Evolutionary conservation across 2,888 invertebrate genomes (phyloP).

Genomic region (Cephus rjabovi): DNA sequence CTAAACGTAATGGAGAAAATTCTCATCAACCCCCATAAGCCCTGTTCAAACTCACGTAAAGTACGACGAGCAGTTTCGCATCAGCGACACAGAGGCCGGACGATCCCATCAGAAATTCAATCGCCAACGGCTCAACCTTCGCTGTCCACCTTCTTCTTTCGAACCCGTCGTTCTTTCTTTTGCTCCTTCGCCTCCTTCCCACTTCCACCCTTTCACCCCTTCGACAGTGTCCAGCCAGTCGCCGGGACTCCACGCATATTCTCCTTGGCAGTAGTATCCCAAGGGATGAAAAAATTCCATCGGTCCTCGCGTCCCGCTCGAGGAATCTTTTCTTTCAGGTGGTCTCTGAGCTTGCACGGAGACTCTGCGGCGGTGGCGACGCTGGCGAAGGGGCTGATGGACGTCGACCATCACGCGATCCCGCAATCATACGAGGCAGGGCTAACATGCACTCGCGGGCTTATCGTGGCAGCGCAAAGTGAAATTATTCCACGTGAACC

Average conservation of each 20-base stretch:
- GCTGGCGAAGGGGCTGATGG: neutral
- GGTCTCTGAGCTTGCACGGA: slow-evolving; percentile 32
- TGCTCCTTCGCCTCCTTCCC: neutral
- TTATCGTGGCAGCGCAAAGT: slow-evolving; percentile 57
- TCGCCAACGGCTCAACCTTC: slow-evolving; percentile 22
- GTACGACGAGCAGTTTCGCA: neutral
- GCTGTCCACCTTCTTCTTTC: neutral
- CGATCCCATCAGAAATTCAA: slow-evolving; percentile 38
- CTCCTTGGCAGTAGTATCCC: neutral
- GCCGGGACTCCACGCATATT: neutral
- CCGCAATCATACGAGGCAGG: slow-evolving; percentile 54
- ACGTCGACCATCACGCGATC: slow-evolving; percentile 52
- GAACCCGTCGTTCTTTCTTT: neutral
- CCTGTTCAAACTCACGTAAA: slow-evolving; percentile 26
- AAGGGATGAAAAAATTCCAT: neutral
- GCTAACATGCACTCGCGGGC: slow-evolving; percentile 55
- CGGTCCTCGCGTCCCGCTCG: slow-evolving; percentile 21
- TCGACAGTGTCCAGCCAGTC: too few relatives aligned
- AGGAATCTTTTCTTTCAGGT: slow-evolving; percentile 38
- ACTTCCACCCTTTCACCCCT: neutral
- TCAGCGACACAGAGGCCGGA: slow-evolving; percentile 26
- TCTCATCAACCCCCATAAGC: slow-evolving; percentile 4
- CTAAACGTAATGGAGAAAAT: neutral
- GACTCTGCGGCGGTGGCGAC: slow-evolving; percentile 19
- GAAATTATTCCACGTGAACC: slow-evolving; percentile 61